Base-by-base conservation (phyloP, 2,797 vertebrate genomes). In the Danio tinwini region DNA sequence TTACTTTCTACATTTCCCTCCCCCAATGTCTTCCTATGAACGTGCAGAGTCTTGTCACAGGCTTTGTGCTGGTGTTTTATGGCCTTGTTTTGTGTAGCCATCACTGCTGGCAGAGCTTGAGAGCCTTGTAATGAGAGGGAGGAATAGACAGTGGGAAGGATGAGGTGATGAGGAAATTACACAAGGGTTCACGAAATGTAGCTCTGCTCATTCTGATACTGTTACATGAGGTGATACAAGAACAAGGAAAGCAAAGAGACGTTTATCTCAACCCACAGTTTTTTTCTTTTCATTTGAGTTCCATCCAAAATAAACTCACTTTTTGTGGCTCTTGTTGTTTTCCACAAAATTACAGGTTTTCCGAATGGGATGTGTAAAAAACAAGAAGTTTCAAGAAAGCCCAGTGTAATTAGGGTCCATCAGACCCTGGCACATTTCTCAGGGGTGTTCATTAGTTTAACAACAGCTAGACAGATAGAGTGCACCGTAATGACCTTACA, bases 131-230 rank as follows among this genome's bases (percentile, higher is more conserved):
- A 63, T 80, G 40, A 73, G 61, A 59, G 42, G 50, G 59, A 80
- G 69, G 50, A 72, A 64, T 14, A 63, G 77, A 55, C 47, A 72
- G 59, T 53, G 68, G 58, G 50, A 44, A 53, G 72, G 82, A 79
- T 83, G 79, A 83, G 68, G 75, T 81, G 79, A 82, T 59, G 67
- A 80, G 73, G 79, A 80, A 76, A 85, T 83, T 80, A 74, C 82
- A 63, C 56, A 21, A 71, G 68, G 29, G 61, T 69, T 76, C 61
- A 58, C 53, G 58, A 63, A 49, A 67, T 63, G 5, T 73, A 76
- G 77, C 70, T 76, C 53, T 73, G 80, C 76, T 62, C 8, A 7
- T 61, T 53, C 21, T 61, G 53, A 70, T 64, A 40, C 53, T 73
- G 61, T n/a, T 55, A 21, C 14, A 45, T n/a, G 13, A 12, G 6